Evolutionary conservation across 2,888 invertebrate genomes (phyloP), one percentile per base, ranked within the genome.

Genomic region (Heliconius cydno): DNA sequence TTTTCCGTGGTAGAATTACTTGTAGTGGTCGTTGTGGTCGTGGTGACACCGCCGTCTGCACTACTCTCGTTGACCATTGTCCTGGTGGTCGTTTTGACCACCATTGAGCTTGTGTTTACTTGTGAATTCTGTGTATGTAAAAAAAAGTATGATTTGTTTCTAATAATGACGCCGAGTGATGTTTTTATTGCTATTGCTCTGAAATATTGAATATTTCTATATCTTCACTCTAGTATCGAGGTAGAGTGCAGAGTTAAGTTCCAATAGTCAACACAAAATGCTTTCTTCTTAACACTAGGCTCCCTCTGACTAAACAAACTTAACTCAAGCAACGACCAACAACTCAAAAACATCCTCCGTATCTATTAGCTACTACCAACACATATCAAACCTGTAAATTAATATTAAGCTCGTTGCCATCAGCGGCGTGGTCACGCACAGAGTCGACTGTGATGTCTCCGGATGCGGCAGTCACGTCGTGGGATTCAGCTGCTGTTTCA

Each of bases 381-480:
- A 52, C 7, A 52, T 22, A 22, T n/a, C 60, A 22, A n/a, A 95
- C 95, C 94, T 95, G 95, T 82, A 95, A 84, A 88, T 95, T 95
- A 84, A 95, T 95, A 84, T 95, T 93, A 75, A 94, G 92, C 65
- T 94, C 92, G 0, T 90, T 88, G 67, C 87, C 85, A 6, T 97
- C 94, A 67, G 84, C 86, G 66, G 98, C 95, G 95, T 98, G 98
- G 93, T 98, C 98, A 84, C 98, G 97, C 75, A 99, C 98, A 52
- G 98, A 98, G 95, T 99, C 99, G 83, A 98, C 98, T 6, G 99
- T 99, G 89, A 99, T 98, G 92, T 98, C 98, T 25, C 97, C 98
- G 85, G 90, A 96, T 87, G 89, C 96, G 82, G 90, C 96, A 88
- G 95, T 97, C 83, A 94, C 92, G 89, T 94, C 94, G 85, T 94